A percentile compares a stretch with the other conserved stretches of the same genome.
Evolutionary conservation across 2,113 vertebrate genomes (phyloP).

Genomic region (Epinephelus lanceolatus): DNA sequence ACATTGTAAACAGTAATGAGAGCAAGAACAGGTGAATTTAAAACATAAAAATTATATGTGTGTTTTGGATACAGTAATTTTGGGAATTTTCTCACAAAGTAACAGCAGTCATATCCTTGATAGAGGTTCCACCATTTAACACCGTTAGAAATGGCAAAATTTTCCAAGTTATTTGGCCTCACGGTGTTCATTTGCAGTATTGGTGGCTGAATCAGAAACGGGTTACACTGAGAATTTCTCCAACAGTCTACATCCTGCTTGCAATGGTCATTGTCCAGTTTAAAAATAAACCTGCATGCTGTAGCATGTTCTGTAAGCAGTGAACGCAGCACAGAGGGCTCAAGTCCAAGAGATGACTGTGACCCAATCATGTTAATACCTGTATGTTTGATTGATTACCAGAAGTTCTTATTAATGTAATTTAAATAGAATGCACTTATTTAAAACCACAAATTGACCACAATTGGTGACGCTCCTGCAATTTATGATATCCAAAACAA

Average conservation of each 20-base stretch:
- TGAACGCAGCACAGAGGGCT: neutral
- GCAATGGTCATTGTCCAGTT: constrained; percentile 19
- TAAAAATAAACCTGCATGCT: constrained; percentile 14
- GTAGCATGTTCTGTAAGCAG: neutral
- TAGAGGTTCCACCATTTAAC: neutral
- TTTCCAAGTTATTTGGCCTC: neutral
- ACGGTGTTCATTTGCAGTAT: neutral
- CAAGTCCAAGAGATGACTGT: neutral
- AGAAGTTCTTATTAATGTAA: neutral
- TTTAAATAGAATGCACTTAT: neutral
- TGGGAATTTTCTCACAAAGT: neutral
- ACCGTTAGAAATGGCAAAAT: neutral
- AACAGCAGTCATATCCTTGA: no score
- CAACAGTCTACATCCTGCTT: neutral
- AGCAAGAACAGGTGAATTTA: neutral
- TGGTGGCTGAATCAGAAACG: neutral
- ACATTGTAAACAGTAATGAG: neutral
- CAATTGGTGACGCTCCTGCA: neutral
- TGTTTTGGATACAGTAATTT: neutral
- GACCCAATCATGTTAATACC: neutral
- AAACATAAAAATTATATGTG: neutral
- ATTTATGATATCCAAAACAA: neutral
- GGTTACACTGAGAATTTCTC: constrained; percentile 9
- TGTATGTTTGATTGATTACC: neutral
- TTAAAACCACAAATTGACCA: constrained; percentile 1